Percentiles rank a stretch among this genome's conserved stretches.
phyloP scores from a whole-genome alignment of 2,797 vertebrate genomes.

The Leptodactylus fallax region DNA sequence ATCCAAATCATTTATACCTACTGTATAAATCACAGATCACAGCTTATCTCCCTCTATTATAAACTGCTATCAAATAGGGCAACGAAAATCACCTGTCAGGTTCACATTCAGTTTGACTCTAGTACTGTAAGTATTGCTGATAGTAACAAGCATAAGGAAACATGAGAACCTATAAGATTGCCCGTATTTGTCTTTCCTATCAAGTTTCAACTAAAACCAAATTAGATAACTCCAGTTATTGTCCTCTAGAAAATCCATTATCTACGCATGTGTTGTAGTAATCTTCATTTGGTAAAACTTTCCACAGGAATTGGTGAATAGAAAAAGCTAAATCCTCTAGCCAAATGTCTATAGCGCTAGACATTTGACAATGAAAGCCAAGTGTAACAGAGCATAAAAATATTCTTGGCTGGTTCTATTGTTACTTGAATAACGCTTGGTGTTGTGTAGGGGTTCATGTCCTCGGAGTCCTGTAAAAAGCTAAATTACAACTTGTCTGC shows the following conservation, averaged over 20 bases:
- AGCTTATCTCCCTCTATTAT: no score
- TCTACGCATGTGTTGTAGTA: background rate
- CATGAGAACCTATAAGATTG: no score
- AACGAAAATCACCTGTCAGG: no score
- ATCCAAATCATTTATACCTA: no score
- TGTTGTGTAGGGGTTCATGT: background rate
- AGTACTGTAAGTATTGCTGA: no score
- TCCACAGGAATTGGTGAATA: conserved; percentile 16
- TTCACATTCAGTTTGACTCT: no score
- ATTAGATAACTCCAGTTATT: background rate
- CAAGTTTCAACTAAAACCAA: background rate
- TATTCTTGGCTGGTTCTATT: conserved; percentile 20
- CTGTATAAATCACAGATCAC: no score
- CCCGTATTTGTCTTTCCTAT: background rate
- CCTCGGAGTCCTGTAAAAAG: conserved; percentile 23
- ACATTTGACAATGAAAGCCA: conserved; percentile 6
- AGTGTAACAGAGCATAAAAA: conserved; percentile 23
- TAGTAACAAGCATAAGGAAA: no score
- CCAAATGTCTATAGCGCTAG: conserved; percentile 12
- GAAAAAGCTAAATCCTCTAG: background rate
- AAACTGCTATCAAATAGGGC: no score
- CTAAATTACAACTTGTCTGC: background rate
- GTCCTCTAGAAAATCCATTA: background rate
- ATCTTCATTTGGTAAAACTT: background rate
- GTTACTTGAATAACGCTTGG: background rate